phyloP scores from a whole-genome alignment of 2,888 invertebrate species.

The Ecdyonurus torrentis region DNA sequence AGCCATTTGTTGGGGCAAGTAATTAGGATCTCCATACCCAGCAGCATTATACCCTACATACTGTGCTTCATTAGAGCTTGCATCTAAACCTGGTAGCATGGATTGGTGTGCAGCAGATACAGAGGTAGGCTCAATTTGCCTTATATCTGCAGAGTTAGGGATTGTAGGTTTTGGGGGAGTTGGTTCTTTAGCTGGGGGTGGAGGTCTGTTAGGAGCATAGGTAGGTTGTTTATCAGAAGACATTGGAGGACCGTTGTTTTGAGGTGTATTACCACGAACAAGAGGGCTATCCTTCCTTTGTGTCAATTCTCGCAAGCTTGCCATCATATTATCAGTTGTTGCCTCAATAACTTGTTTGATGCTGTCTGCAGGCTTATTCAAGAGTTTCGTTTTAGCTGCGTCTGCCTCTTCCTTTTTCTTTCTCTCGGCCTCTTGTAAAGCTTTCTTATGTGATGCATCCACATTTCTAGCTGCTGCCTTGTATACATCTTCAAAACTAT shows the following conservation, averaged over 20 bases:
- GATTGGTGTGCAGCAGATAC: background rate
- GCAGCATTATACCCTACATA: too few species aligned
- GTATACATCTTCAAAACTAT: constrained; percentile 68
- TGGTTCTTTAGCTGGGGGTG: too few species aligned
- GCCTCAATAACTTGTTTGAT: background rate
- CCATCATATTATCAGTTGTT: background rate
- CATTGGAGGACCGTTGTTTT: too few species aligned
- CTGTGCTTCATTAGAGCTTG: too few species aligned
- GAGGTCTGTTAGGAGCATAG: too few species aligned
- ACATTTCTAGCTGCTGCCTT: constrained; percentile 59
- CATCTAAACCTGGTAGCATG: background rate
- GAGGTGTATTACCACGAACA: too few species aligned
- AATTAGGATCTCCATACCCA: too few species aligned
- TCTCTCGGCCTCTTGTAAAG: background rate
- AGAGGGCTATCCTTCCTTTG: background rate
- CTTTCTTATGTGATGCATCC: constrained; percentile 33
- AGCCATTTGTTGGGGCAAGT: background rate
- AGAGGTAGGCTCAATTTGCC: background rate
- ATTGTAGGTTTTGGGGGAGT: background rate
- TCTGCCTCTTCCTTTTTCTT: constrained; percentile 19
- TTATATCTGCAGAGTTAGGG: background rate
- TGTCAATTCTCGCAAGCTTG: background rate
- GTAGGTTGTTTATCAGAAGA: too few species aligned
- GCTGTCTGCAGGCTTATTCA: background rate
- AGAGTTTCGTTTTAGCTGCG: constrained; percentile 3